These are phyloP conservation scores for Phasia obesa DNA, from an alignment of 2,888 invertebrate species.

Conservation along the genomic window DNA sequence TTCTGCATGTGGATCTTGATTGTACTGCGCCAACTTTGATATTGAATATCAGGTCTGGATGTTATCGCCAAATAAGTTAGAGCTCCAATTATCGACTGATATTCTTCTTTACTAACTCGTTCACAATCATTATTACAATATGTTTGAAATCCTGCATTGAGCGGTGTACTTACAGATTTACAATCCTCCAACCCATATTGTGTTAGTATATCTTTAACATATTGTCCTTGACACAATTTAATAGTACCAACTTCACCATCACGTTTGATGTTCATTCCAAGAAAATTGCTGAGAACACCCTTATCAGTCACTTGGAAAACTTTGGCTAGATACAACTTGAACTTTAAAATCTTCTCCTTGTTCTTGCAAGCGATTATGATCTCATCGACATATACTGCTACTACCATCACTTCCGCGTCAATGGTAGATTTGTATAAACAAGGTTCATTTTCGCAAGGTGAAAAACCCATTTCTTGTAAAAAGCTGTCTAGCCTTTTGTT, in stretches of 20 bases:
- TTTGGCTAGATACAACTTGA: constrained; percentile 34
- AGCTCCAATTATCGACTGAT: constrained; percentile 30
- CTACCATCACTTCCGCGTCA: constrained; percentile 33
- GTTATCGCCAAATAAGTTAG: constrained; percentile 3
- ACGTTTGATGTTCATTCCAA: constrained; percentile 50
- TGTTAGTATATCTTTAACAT: constrained; percentile 22
- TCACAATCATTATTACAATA: constrained; percentile 17
- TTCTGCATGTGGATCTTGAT: constrained; percentile 11
- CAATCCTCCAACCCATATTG: constrained; percentile 38
- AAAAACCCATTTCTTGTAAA: constrained; percentile 56
- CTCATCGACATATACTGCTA: constrained; percentile 64
- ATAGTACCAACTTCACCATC: constrained; percentile 44
- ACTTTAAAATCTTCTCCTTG: constrained; percentile 38
- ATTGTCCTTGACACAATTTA: constrained; percentile 33
- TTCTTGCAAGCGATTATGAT: constrained; percentile 56
- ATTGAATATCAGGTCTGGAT: constrained; percentile 17
- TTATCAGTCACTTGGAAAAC: constrained; percentile 44
- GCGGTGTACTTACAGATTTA: constrained; percentile 14
- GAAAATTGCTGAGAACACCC: constrained; percentile 45
- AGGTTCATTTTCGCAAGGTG: constrained; percentile 57
- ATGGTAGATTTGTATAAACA: constrained; percentile 56
- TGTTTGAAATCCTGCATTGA: constrained; percentile 4
- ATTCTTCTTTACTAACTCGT: constrained; percentile 2
- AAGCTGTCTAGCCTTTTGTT: constrained; percentile 69
- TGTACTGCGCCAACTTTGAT: constrained; percentile 6